Evolutionary conservation across 2,888 invertebrate species (phyloP), one percentile per base, ranked within the genome.

Genomic region (Temnothorax unifasciatus): DNA sequence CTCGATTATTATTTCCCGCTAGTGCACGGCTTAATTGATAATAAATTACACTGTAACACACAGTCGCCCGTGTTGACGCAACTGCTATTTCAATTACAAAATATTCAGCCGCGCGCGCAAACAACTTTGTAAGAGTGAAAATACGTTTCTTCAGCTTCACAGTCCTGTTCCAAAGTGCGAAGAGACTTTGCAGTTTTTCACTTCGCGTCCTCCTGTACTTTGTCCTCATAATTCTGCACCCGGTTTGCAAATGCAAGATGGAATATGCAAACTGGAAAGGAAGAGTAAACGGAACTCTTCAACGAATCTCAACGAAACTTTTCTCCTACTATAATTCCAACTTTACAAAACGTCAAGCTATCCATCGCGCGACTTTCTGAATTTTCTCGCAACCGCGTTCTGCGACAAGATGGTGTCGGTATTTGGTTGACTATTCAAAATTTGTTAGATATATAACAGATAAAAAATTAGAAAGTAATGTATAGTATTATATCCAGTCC

Each of bases 221-320:
- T 79, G 79, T 71, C 73, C 79, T 73, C 59, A 73, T 81, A 81
- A 81, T 81, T 81, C 73, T 18, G 59, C 6, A 1, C 57, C 21
- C 34, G 57, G 44, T 73, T 73, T 81, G 79, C 79, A 81, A 81
- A 71, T 81, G 73, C 44, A 81, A 81, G 73, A 81, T 47, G 59
- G 79, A 59, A 81, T 47, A 73, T 59, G 79, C 79, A 81, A 81
- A 73, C 73, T 59, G 79, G 41, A 59, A 81, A 38, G 73, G 47
- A 71, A 81, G 73, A 73, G 79, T 73, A 81, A 81, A 81, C 79
- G 79, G 59, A 79, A 79, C 71, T 79, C 79, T 34, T 79, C 79
- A 59, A 57, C 71, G 71, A 79, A 79, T 79, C 77, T 57, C 69
- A 11, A 57, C 77, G 77, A 68, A 79, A 79, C 79, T 81, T 73